phyloP scores from a whole-genome alignment of 2,113 vertebrate genomes.

The Pelmatolapia mariae region DNA sequence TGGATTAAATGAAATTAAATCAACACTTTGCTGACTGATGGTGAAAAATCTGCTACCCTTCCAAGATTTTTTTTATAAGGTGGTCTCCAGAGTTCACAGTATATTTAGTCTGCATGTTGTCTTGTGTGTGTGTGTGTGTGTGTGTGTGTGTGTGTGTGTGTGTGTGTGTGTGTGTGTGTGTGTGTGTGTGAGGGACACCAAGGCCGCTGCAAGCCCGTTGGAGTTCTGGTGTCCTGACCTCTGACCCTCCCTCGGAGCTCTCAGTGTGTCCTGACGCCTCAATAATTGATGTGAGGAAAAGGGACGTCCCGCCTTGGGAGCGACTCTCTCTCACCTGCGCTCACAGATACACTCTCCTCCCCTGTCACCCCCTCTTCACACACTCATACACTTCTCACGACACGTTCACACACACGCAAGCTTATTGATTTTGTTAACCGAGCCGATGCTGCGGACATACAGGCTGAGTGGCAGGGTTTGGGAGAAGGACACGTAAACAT shows the following conservation, averaged over 20 bases:
- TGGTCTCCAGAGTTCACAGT: neutral
- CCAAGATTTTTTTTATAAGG: neutral
- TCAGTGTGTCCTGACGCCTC: constrained; percentile 51
- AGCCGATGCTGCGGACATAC: constrained; percentile 52
- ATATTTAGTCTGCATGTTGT: neutral
- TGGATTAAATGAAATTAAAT: neutral
- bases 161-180: neutral
- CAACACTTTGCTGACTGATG: neutral
- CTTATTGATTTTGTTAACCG: constrained; percentile 79
- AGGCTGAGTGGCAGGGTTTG: constrained; percentile 17
- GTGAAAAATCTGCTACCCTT: neutral
- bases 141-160: neutral
- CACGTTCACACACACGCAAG: constrained; percentile 62
- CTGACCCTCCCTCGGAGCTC: constrained; percentile 54
- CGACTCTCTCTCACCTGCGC: constrained; percentile 39
- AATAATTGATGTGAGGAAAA: constrained; percentile 73
- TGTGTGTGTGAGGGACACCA: neutral
- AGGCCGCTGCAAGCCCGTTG: constrained; percentile 41
- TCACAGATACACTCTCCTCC: neutral
- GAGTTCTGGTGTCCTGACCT: constrained; percentile 59
- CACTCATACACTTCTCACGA: constrained; percentile 28
- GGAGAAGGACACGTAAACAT: constrained; percentile 1
- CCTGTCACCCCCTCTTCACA: neutral
- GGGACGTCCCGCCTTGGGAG: constrained; percentile 49
- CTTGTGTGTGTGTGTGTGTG: neutral